Evolutionary conservation across 2,797 vertebrate species (phyloP).

Genomic region (Pantherophis alleghaniensis): DNA sequence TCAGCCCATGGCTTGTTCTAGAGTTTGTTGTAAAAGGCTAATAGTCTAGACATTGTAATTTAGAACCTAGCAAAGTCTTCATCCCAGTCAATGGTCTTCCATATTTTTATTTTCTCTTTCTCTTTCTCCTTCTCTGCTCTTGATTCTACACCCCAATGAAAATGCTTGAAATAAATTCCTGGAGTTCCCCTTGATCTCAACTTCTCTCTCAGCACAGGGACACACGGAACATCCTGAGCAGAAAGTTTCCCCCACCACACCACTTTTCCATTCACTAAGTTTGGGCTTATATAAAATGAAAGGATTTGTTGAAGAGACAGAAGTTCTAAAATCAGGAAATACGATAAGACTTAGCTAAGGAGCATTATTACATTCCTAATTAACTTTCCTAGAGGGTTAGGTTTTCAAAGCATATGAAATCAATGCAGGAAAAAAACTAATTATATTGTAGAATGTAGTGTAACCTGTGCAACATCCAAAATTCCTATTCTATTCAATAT

Average conservation of each 20-base stretch:
- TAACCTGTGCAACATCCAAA: not conserved
- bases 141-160: constrained; percentile 20
- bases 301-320: not conserved
- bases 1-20: constrained; percentile 27
- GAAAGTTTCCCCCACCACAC: not conserved
- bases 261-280: not conserved
- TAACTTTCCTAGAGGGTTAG: not conserved
- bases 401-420: not conserved
- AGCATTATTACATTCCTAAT: not conserved
- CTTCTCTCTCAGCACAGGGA: constrained; percentile 12
- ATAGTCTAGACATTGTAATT: not conserved
- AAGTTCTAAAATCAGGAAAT: not conserved
- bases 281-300: constrained; percentile 31
- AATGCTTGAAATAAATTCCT: constrained; percentile 26
- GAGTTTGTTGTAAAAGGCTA: not conserved
- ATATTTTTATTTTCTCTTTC: not conserved
- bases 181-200: constrained; percentile 38
- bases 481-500: not conserved
- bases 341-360: not conserved
- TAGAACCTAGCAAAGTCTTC: constrained; percentile 12
- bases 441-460: not conserved
- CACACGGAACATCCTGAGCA: constrained; percentile 6
- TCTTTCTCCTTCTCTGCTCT: constrained; percentile 11
- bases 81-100: not conserved
- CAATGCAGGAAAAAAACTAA: not conserved